Evolutionary conservation across 2,113 vertebrate species (phyloP).

Genomic region (Phyllostomus discolor): DNA sequence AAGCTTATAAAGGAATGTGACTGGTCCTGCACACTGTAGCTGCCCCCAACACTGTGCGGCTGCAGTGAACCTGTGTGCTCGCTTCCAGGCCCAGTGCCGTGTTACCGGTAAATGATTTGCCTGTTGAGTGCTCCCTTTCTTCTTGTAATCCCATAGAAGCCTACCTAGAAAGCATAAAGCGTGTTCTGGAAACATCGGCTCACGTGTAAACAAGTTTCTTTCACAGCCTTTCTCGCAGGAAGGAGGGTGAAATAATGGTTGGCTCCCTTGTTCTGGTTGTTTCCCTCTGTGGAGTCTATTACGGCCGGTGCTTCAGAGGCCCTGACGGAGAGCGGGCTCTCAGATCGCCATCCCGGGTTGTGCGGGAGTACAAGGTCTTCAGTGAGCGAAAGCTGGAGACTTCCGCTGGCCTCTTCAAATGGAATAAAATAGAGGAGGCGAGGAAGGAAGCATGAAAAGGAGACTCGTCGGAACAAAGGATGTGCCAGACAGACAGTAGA

Average conservation of each 20-base stretch:
- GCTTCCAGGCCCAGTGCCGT: background rate
- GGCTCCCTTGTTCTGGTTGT: background rate
- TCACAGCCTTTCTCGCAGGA: background rate
- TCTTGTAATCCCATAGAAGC: slow-evolving; percentile 26
- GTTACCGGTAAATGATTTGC: slow-evolving; percentile 55
- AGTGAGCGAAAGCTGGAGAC: slow-evolving; percentile 10
- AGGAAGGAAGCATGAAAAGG: background rate
- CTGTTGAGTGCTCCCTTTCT: background rate
- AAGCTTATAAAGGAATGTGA: slow-evolving; percentile 60
- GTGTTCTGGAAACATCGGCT: slow-evolving; percentile 46
- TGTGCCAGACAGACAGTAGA: slow-evolving; percentile 35
- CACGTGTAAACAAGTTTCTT: slow-evolving; percentile 52
- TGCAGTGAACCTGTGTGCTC: background rate
- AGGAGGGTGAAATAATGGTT: background rate
- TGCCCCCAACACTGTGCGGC: background rate
- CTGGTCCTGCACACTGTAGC: slow-evolving; percentile 12
- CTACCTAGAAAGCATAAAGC: slow-evolving; percentile 39
- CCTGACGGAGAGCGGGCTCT: slow-evolving; percentile 39
- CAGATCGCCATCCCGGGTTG: slow-evolving; percentile 48
- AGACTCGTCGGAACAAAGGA: slow-evolving; percentile 52
- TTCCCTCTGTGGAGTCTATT: slow-evolving; percentile 37
- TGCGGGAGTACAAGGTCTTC: slow-evolving; percentile 15
- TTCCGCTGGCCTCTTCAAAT: slow-evolving; percentile 55
- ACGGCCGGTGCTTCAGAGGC: slow-evolving; percentile 4
- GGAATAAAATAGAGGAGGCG: slow-evolving; percentile 39